Percentiles rank a stretch among this genome's conserved stretches.
Conservation (phyloP, 2,113 vertebrate genomes). For the Percina caprodes region DNA sequence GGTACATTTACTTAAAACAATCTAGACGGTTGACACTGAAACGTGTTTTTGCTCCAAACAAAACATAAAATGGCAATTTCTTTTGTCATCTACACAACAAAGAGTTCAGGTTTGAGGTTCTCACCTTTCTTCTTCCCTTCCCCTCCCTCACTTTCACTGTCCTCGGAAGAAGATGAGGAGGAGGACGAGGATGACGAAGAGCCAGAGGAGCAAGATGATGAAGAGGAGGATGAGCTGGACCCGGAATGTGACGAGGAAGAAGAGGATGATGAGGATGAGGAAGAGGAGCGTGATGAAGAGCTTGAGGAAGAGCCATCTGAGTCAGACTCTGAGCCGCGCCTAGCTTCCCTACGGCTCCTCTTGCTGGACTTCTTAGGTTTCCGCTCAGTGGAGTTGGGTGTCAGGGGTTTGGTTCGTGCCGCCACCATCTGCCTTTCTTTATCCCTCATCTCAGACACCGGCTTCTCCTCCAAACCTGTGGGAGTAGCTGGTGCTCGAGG, state of each 20-base stretch:
- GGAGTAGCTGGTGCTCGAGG: slow-evolving; percentile 80
- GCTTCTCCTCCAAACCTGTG: slow-evolving; percentile 86
- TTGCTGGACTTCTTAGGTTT: slow-evolving; percentile 88
- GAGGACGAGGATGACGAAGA: slow-evolving; percentile 94
- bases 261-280: slow-evolving; percentile 94
- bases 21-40: neutral
- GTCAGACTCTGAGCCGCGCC: slow-evolving; percentile 88
- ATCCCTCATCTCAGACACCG: slow-evolving; percentile 71
- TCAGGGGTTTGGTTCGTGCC: slow-evolving; percentile 94
- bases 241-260: slow-evolving; percentile 90
- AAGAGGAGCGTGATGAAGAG: slow-evolving; percentile 94
- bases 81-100: neutral
- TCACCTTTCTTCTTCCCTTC: slow-evolving; percentile 82
- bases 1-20: neutral
- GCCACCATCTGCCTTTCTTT: slow-evolving; percentile 91
- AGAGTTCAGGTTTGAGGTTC: slow-evolving; percentile 3
- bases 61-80: neutral
- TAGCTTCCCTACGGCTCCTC: slow-evolving; percentile 80
- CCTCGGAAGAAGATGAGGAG: slow-evolving; percentile 94
- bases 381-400: slow-evolving; percentile 92
- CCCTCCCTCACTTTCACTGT: slow-evolving; percentile 91
- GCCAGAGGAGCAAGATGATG: slow-evolving; percentile 93
- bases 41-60: neutral
- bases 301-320: slow-evolving; percentile 88
- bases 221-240: slow-evolving; percentile 88